Evolutionary conservation across 2,797 vertebrate genomes (phyloP), one percentile per base, ranked within the genome.

Genomic region (Aphelocoma californica): DNA sequence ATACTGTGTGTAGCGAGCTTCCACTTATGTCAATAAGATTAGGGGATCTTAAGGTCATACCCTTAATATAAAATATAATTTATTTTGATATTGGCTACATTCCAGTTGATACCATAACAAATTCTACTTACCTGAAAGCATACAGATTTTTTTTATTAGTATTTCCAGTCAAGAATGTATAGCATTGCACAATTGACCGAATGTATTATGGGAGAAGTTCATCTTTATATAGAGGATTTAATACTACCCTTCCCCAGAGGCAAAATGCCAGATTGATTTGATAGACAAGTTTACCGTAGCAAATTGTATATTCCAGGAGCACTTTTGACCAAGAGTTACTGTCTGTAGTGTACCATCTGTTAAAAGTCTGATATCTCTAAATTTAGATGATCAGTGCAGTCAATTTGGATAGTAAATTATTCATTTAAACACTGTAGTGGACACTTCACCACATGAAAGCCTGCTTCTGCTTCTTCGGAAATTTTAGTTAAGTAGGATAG

Each of bases 351-450:
- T 73, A 69, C 88, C 91, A 96, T 96, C 94, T 96, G 96, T 90
- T 96, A 81, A 78, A 94, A 90, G 88, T 88, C 95, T 94, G 81
- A 94, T 95, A 86, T 90, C 70, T 91, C 82, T 96, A 96, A 93
- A 92, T 96, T 94, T 92, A 96, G 87, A 75, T 86, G 81, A 94
- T 86, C 6, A 1, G 53, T 90, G 61, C 81, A 86, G 90, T 95
- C 89, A 88, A 82, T 92, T 86, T 79, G 60, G 72, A 15, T 88
- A 72, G 77, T 92, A 92, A 95, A 97, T 94, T 93, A 95, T 96
- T 97, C 38, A 96, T 79, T 93, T 90, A 86, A 95, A 92, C 54
- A 69, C 81, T 80, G 80, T 86, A 91, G 71, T 88, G 82, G 90
- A 87, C 92, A 87, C 58, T 93, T 96, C 58, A 83, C n/a, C 71